Evolutionary conservation across 2,888 invertebrate genomes (phyloP).

Genomic region (Synanthedon formicaeformis): DNA sequence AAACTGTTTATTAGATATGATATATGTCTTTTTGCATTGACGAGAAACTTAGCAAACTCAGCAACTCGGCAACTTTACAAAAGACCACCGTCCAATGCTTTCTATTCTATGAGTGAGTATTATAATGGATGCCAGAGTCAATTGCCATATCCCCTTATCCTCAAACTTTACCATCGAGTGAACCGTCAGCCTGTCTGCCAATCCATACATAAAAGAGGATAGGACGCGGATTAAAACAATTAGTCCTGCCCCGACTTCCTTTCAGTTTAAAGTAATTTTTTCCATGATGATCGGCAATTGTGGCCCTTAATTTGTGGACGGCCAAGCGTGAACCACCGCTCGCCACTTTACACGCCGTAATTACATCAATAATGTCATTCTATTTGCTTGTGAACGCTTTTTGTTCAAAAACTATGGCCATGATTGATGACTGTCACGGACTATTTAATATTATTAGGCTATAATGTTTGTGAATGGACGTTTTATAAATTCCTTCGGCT

Average conservation of each 20-base stretch:
- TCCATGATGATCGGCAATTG: slow-evolving; percentile 40
- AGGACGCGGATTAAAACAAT: background rate
- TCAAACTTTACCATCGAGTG: no score
- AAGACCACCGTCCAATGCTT: background rate
- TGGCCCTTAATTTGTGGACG: slow-evolving; percentile 39
- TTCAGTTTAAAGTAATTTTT: slow-evolving; percentile 31
- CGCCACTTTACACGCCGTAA: slow-evolving; percentile 14
- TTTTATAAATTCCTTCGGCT: no score
- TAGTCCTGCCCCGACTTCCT: slow-evolving; percentile 31
- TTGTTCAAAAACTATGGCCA: slow-evolving; percentile 3
- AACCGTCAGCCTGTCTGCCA: no score
- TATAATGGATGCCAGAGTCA: no score
- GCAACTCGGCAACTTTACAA: background rate
- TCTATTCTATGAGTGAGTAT: no score
- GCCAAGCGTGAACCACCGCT: slow-evolving; percentile 29
- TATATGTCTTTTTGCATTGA: no score
- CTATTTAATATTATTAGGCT: slow-evolving; percentile 10
- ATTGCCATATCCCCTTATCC: no score
- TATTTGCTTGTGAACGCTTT: slow-evolving; percentile 7
- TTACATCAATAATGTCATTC: slow-evolving; percentile 37
- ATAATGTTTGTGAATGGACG: no score
- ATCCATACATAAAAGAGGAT: background rate
- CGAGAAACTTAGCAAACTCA: background rate
- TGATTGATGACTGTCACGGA: slow-evolving; percentile 23
- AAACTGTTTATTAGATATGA: no score